Evolutionary conservation across 35 echinoderm and acorn worm species (phyloP).

Genomic region (Eucidaris tribuloides): DNA sequence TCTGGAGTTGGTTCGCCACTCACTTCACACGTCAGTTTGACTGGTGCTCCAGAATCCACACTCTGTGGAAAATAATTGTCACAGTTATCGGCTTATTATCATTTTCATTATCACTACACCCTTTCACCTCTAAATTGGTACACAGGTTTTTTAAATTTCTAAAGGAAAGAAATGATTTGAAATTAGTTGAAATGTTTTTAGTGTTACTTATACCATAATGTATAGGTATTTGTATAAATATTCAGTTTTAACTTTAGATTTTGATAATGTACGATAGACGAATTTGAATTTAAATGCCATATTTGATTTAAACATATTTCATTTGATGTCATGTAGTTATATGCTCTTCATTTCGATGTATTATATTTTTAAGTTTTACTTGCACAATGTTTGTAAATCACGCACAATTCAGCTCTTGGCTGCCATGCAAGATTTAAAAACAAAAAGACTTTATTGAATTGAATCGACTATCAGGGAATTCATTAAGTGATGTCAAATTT

Average conservation of each 20-base stretch:
- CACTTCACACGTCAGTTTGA: slow-evolving; percentile 59
- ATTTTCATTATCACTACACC: background rate
- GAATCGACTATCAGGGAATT: too few relatives aligned
- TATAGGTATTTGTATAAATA: background rate
- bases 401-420: too few relatives aligned
- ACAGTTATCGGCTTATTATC: background rate
- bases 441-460: too few relatives aligned
- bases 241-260: background rate
- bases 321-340: background rate
- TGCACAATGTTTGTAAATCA: too few relatives aligned
- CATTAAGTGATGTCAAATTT: too few relatives aligned
- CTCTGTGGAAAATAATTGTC: background rate
- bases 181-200: background rate
- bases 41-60: slow-evolving; percentile 14
- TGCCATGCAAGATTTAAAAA: too few relatives aligned
- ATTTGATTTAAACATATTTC: background rate
- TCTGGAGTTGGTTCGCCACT: slow-evolving; percentile 76
- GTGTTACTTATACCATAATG: background rate
- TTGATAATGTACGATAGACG: too few relatives aligned
- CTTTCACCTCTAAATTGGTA: background rate
- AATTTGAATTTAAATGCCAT: background rate
- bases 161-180: background rate
- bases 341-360: too few relatives aligned
- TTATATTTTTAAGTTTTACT: too few relatives aligned
- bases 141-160: background rate